Evolutionary conservation across 2,113 vertebrate species (phyloP).

Genomic region (Lepisosteus osseus): DNA sequence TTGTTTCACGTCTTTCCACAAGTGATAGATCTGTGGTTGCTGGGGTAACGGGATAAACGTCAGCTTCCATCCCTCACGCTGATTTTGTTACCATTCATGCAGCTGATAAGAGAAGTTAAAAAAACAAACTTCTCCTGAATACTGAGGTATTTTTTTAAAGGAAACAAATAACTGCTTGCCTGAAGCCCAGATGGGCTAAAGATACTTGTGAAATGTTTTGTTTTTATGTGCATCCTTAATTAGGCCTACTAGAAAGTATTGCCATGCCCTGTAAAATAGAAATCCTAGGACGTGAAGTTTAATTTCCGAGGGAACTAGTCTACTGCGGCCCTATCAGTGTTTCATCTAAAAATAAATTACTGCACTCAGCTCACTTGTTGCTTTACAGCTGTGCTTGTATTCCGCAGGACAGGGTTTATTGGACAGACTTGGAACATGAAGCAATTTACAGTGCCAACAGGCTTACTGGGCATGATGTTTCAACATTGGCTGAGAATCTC

Average conservation of each 20-base stretch:
- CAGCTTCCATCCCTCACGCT: conserved; percentile 15
- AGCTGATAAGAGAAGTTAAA: conserved; percentile 22
- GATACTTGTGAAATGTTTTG: conserved; percentile 13
- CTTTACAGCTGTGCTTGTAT: conserved; percentile 13
- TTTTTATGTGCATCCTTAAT: conserved; percentile 19
- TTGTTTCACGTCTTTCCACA: conserved; percentile 1
- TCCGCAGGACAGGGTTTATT: conserved; percentile 88
- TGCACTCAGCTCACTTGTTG: background rate
- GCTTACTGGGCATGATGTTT: conserved; percentile 81
- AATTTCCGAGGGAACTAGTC: background rate
- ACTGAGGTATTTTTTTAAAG: conserved; percentile 20
- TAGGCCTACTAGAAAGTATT: conserved; percentile 7
- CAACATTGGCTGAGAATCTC: conserved; percentile 84
- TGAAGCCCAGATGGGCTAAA: conserved; percentile 7
- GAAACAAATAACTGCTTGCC: conserved; percentile 1
- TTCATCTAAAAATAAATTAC: background rate
- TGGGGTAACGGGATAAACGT: conserved; percentile 28
- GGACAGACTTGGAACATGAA: conserved; percentile 93
- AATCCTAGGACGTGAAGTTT: background rate
- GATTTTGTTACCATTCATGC: conserved; percentile 22
- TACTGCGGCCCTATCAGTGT: too few species aligned
- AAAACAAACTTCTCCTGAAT: conserved; percentile 3
- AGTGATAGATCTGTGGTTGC: conserved; percentile 27
- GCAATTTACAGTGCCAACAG: conserved; percentile 92
- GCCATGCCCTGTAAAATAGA: conserved; percentile 11